A percentile compares a stretch with the other conserved stretches of the same genome.
phyloP scores from a whole-genome alignment of 2,113 vertebrate genomes.

The Cathartes aura region DNA sequence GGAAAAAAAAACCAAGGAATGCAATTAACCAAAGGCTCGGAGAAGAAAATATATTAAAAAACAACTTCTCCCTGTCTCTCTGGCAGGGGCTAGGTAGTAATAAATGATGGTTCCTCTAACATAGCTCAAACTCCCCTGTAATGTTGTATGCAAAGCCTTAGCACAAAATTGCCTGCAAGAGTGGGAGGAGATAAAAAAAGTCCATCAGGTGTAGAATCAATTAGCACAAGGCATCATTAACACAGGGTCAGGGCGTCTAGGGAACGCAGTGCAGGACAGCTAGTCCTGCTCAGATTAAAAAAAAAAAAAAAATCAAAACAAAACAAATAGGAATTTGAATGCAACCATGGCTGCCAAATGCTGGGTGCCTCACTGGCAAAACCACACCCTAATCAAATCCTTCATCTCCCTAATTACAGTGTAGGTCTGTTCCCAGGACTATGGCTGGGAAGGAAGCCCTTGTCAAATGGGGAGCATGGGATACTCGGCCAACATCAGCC shows the following conservation, averaged over 20 bases:
- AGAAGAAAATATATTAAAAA: neutral
- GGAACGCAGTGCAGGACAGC: conserved; percentile 3
- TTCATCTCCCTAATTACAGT: conserved; percentile 59
- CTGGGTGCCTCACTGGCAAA: conserved; percentile 36
- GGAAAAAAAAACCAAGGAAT: neutral
- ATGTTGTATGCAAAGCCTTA: neutral
- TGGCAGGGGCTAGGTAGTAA: neutral
- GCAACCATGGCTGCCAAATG: neutral
- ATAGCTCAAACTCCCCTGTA: neutral
- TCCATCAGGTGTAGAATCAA: neutral
- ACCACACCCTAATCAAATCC: conserved; percentile 58
- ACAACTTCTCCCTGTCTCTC: neutral
- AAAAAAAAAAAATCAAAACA: neutral
- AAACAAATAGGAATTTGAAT: conserved; percentile 43
- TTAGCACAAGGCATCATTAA: conserved; percentile 25
- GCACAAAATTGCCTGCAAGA: conserved; percentile 7
- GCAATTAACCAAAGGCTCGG: conserved; percentile 7
- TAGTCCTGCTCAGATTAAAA: neutral
- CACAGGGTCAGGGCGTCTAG: neutral
- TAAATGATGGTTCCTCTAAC: neutral
- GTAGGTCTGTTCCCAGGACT: conserved; percentile 47
- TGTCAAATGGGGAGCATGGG: neutral
- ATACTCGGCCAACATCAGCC: neutral
- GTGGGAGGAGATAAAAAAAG: conserved; percentile 11
- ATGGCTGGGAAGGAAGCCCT: conserved; percentile 24